phyloP scores from a whole-genome alignment of 2,797 vertebrate genomes.

The Buceros bicornis region DNA sequence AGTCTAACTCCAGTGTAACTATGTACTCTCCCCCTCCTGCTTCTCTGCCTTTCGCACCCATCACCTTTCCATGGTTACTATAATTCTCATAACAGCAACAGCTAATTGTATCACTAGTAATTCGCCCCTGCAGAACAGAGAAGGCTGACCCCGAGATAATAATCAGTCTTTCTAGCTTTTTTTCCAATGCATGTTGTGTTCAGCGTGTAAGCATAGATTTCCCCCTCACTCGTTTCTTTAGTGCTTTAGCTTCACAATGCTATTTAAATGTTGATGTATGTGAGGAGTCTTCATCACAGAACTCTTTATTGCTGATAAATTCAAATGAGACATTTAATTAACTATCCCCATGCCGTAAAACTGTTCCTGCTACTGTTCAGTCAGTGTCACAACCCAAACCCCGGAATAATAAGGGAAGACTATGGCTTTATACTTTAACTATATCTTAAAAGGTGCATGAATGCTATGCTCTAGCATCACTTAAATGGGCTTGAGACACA shows the following conservation, averaged over 20 bases:
- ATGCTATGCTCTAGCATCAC: not conserved
- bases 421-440: not conserved
- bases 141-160: not conserved
- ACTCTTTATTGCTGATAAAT: not conserved
- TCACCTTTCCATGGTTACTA: not conserved
- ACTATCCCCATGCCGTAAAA: not conserved
- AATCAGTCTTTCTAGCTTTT: not conserved
- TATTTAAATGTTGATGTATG: not conserved
- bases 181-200: not conserved
- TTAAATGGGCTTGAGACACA: not conserved
- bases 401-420: not conserved
- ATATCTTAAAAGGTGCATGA: not conserved
- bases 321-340: not conserved
- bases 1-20: not conserved
- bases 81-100: not conserved
- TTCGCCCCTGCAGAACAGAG: not conserved
- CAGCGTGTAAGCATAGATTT: not conserved
- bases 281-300: not conserved
- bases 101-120: slow-evolving; percentile 7
- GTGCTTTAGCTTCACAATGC: not conserved
- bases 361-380: not conserved
- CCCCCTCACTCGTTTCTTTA: not conserved
- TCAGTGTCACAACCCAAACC: not conserved
- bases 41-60: not conserved
- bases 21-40: not conserved